Evolutionary conservation across 2,888 invertebrate genomes (phyloP).

Genomic region (Psylliodes chrysocephalus): DNA sequence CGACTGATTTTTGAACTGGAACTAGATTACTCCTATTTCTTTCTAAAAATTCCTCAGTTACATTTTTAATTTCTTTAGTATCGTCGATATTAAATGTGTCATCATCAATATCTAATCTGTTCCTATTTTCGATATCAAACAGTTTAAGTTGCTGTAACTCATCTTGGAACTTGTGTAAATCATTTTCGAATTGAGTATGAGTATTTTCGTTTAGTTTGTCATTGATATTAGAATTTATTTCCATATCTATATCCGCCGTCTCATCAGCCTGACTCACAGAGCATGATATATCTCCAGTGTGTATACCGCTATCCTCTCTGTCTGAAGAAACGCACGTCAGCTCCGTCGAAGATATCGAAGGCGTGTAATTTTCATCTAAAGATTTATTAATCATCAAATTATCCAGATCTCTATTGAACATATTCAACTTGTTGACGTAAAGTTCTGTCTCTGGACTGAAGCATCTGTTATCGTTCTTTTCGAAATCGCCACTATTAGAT

Average conservation of each 20-base stretch:
- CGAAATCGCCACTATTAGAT: conserved; percentile 45
- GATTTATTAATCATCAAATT: conserved; percentile 55
- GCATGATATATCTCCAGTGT: conserved; percentile 82
- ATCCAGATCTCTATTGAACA: conserved; percentile 63
- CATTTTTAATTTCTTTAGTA: conserved; percentile 41
- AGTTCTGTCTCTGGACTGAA: conserved; percentile 69
- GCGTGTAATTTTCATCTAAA: conserved; percentile 64
- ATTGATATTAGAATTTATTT: conserved; percentile 56
- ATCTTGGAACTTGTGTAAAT: conserved; percentile 38
- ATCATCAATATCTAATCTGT: conserved; percentile 14
- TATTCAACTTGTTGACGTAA: conserved; percentile 61
- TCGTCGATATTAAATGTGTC: conserved; percentile 12
- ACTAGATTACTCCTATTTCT: conserved; percentile 57
- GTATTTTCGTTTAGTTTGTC: conserved; percentile 50
- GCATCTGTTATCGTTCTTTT: conserved; percentile 59
- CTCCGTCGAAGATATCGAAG: conserved; percentile 69
- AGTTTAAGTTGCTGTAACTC: conserved; percentile 35
- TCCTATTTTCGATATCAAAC: neutral
- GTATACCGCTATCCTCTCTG: conserved; percentile 82
- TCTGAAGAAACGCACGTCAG: conserved; percentile 70
- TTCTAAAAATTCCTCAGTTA: conserved; percentile 63
- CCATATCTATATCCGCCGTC: conserved; percentile 68
- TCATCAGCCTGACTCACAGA: conserved; percentile 80
- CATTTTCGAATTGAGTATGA: conserved; percentile 43
- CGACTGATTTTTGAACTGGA: conserved; percentile 21